Percentiles rank a stretch among this genome's conserved stretches.
Conservation (phyloP, 1,140 invertebrate species). For the Rhyacophila brunnea region DNA sequence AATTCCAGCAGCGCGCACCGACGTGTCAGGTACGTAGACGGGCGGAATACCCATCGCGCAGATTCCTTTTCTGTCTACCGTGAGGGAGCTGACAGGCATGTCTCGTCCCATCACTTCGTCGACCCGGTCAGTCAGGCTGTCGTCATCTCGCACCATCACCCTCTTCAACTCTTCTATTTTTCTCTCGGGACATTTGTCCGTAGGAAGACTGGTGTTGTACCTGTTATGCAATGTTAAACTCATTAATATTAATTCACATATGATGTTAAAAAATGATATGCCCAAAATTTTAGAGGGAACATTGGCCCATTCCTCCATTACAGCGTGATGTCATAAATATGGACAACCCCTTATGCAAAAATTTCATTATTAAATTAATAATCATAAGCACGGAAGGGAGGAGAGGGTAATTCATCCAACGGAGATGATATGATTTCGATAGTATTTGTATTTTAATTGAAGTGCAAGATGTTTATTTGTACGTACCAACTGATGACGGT, state of each 20-base stretch:
- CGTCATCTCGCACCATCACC: slow-evolving; percentile 67
- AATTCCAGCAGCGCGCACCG: slow-evolving; percentile 2
- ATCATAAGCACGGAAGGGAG: too few species aligned
- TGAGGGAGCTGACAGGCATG: slow-evolving; percentile 73
- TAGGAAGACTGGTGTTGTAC: slow-evolving; percentile 53
- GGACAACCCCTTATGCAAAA: too few species aligned
- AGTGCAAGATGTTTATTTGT: background rate
- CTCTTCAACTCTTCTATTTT: slow-evolving; percentile 70
- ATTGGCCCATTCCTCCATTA: too few species aligned
- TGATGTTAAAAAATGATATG: too few species aligned
- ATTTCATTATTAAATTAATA: too few species aligned
- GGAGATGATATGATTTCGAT: background rate
- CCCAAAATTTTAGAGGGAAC: too few species aligned
- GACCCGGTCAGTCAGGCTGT: slow-evolving; percentile 63
- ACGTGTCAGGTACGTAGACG: slow-evolving; percentile 33
- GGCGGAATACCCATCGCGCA: slow-evolving; percentile 65
- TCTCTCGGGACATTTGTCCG: slow-evolving; percentile 70
- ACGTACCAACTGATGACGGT: slow-evolving; percentile 70
- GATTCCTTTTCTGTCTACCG: slow-evolving; percentile 66
- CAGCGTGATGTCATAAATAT: too few species aligned
- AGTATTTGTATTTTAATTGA: background rate
- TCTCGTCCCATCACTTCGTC: slow-evolving; percentile 73
- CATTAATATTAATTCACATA: too few species aligned
- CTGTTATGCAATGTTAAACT: slow-evolving; percentile 35
- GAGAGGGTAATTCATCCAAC: slow-evolving; percentile 1